Percentiles rank a stretch among this genome's conserved stretches.
Evolutionary conservation across 1,140 invertebrate genomes (phyloP).

Genomic region (Heliconius melpomene): DNA sequence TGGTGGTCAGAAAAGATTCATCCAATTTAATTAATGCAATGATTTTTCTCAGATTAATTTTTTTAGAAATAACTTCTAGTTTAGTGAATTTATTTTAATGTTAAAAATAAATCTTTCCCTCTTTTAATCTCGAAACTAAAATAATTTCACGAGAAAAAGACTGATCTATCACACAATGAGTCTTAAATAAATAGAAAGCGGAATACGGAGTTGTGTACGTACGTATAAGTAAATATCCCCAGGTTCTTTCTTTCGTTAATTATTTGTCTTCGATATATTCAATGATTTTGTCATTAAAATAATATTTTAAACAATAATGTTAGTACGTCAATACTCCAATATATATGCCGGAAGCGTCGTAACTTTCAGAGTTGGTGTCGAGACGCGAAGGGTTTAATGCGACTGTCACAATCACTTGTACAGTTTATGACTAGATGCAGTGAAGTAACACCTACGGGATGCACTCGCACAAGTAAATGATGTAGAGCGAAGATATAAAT

Average conservation of each 20-base stretch:
- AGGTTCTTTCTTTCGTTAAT: no score
- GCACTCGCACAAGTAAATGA: neutral
- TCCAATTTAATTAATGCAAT: neutral
- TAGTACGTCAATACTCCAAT: neutral
- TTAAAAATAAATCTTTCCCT: no score
- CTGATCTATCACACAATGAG: no score
- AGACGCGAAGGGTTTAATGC: conserved; percentile 14
- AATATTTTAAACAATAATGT: neutral
- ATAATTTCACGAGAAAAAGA: no score
- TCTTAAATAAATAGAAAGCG: no score
- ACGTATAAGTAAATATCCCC: no score
- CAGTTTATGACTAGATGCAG: conserved; percentile 19
- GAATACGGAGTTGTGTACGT: no score
- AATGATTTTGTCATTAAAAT: neutral
- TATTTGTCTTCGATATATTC: neutral
- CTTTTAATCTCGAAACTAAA: no score
- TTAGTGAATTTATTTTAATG: no score
- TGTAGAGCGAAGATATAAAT: neutral
- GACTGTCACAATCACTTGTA: conserved; percentile 21
- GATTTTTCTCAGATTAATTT: neutral
- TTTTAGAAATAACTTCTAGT: no score
- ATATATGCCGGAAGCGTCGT: conserved; percentile 10
- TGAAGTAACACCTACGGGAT: neutral
- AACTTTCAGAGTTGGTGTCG: conserved; percentile 31
- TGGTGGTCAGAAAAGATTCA: neutral